These are phyloP conservation scores for Neuroterus valhalla DNA, from an alignment of 1,140 invertebrate species.

Conservation along the genomic window DNA sequence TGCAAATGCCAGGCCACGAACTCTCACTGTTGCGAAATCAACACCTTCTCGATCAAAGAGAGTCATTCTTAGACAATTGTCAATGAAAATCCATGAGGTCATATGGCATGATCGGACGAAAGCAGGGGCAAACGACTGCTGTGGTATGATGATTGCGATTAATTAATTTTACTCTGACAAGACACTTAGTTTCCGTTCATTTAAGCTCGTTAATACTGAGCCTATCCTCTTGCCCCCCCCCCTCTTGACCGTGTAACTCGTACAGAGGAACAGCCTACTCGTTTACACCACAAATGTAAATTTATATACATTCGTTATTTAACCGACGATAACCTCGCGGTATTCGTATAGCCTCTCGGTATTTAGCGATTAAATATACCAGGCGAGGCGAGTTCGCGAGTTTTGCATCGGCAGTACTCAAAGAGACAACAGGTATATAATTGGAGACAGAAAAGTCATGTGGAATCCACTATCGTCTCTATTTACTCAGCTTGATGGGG, in stretches of 20 bases:
- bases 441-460: slow-evolving; percentile 22
- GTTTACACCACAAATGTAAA: slow-evolving; percentile 65
- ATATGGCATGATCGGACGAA: slow-evolving; percentile 60
- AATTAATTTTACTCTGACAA: slow-evolving; percentile 75
- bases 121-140: slow-evolving; percentile 66
- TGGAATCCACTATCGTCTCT: neutral
- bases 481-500: neutral
- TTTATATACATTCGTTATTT: slow-evolving; percentile 62
- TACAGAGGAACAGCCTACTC: slow-evolving; percentile 59
- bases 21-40: no score
- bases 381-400: slow-evolving; percentile 1
- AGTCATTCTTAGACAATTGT: no score
- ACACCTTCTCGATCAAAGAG: no score
- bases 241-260: slow-evolving; percentile 47
- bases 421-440: slow-evolving; percentile 26
- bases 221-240: slow-evolving; percentile 54
- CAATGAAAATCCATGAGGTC: no score
- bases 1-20: no score
- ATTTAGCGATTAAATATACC: slow-evolving; percentile 22
- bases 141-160: slow-evolving; percentile 74
- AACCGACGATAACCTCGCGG: slow-evolving; percentile 38
- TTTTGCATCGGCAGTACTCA: slow-evolving; percentile 24
- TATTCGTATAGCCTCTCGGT: slow-evolving; percentile 31
- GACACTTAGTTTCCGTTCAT: slow-evolving; percentile 76
- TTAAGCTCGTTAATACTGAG: slow-evolving; percentile 72